Base-by-base conservation (phyloP, 2,113 vertebrate genomes). In the Myocastor coypus region DNA sequence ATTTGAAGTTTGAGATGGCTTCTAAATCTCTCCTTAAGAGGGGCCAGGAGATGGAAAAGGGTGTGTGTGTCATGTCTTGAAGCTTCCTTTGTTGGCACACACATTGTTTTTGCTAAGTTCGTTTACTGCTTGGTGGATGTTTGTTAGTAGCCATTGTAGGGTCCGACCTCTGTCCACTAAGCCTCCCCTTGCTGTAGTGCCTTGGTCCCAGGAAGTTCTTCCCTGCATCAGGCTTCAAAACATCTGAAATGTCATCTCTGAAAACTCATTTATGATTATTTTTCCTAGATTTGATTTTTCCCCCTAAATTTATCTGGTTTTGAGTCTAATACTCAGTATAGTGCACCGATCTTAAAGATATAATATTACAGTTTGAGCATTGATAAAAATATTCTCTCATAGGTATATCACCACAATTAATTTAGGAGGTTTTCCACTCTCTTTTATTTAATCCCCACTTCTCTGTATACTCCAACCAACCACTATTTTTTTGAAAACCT, bases 301-400 rank as follows among this genome's bases (percentile, higher is more conserved):
- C 0, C 22, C 42, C 22, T 93, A 89, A 89, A 30, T 78, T 40
- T 86, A 34, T 77, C 55, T 83, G 57, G 52, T 75, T 75, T 85
- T 93, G 55, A 92, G 22, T 28, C 52, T 77, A 83, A 83, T 0
- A 68, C 71, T 55, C 40, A 75, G 75, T 57, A 34, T 92, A 71
- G 82, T 89, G 37, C 4, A 73, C 1, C 71, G 14, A 64, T 93
- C 59, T 91, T 80, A 96, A 83, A 12, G 42, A 80, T 26, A 19
- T 17, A 57, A 17, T 57, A 57, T 17, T 17, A 77, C 13, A 81
- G 42, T 73, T 63, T 89, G 66, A 87, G 26, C 69, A 90, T 81
- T 83, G 81, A 94, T 55, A 93, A 83, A 87, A 83, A 64, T 16
- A 17, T 92, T n/a, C 59, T 64, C 24, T n/a, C 63, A 96, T 86